Evolutionary conservation across 1,140 invertebrate species (phyloP).

Genomic region (Maconellicoccus hirsutus): DNA sequence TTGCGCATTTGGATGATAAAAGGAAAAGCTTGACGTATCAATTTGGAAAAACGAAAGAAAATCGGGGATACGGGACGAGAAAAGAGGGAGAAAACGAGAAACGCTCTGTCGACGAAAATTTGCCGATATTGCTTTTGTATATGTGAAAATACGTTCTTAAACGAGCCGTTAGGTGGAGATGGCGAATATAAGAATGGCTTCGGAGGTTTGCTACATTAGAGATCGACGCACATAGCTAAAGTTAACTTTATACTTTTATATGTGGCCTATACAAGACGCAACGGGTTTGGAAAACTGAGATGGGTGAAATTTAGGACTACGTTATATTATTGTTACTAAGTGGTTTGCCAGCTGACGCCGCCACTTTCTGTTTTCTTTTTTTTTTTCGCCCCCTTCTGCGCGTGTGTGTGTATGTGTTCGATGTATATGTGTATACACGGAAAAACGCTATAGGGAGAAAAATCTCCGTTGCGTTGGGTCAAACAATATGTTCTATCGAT

Average conservation of each 20-base stretch:
- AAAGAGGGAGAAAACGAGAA: conserved; percentile 1
- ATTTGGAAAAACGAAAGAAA: background rate
- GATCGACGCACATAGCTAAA: background rate
- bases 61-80: background rate
- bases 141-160: conserved; percentile 13
- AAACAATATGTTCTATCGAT: conserved; percentile 16
- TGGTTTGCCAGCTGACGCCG: conserved; percentile 17
- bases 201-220: background rate
- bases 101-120: conserved; percentile 12
- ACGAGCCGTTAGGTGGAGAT: background rate
- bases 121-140: conserved; percentile 20
- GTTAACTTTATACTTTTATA: conserved; percentile 16
- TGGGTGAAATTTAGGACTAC: conserved; percentile 21
- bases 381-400: background rate
- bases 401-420: too few relatives aligned
- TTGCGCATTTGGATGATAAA: too few relatives aligned
- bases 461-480: background rate
- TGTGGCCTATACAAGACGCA: background rate
- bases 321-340: conserved; percentile 21
- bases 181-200: background rate
- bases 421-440: too few relatives aligned
- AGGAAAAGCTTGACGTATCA: conserved; percentile 8
- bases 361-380: conserved; percentile 14
- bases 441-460: background rate
- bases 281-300: background rate